phyloP scores from a whole-genome alignment of 2,888 invertebrate species.

The Mythimna lalbum region DNA sequence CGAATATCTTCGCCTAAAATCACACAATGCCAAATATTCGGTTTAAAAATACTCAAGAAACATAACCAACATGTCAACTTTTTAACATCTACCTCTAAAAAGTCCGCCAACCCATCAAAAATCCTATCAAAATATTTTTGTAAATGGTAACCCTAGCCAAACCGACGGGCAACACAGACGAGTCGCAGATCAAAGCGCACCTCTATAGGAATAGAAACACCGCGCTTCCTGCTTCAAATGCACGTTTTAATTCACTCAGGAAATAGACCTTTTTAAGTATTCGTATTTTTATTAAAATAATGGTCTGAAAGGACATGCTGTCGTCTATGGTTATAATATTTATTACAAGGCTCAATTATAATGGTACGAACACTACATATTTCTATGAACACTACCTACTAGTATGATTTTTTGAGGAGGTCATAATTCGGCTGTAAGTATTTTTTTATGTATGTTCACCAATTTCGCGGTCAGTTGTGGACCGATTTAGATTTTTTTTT shows the following conservation, averaged over 20 bases:
- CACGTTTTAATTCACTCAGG: conserved; percentile 40
- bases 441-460: too few species aligned
- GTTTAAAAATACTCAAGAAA: background rate
- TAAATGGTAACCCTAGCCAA: conserved; percentile 26
- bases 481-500: too few species aligned
- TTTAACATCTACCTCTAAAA: background rate
- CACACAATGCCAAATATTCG: background rate
- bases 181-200: conserved; percentile 52
- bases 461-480: too few species aligned
- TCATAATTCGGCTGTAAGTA: too few species aligned
- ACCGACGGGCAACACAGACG: conserved; percentile 14
- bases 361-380: too few species aligned
- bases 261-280: conserved; percentile 34
- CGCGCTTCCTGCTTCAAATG: conserved; percentile 41
- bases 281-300: background rate
- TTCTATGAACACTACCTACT: too few species aligned
- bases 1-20: background rate
- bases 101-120: background rate
- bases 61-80: background rate
- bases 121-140: conserved; percentile 28
- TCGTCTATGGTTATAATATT: too few species aligned
- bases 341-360: too few species aligned
- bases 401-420: too few species aligned
- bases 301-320: too few species aligned
- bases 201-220: conserved; percentile 45